A percentile compares a stretch with the other conserved stretches of the same genome.
phyloP scores from a whole-genome alignment of 2,797 vertebrate species.

The Taeniopygia guttata region DNA sequence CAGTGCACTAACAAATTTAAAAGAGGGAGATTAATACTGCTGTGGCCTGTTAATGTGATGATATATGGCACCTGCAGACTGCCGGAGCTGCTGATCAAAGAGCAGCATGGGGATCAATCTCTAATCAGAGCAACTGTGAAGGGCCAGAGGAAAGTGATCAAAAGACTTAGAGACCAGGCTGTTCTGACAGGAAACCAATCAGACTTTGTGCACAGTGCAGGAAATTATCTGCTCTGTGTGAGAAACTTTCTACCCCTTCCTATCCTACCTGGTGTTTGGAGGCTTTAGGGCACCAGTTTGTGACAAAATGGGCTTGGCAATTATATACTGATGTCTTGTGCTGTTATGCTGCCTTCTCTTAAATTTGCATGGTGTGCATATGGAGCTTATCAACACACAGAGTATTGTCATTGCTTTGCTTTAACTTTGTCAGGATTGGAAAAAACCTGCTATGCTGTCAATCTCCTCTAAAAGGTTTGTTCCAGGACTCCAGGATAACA shows the following conservation, averaged over 20 bases:
- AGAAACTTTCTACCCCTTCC: background rate
- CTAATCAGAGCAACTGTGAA: slow-evolving; percentile 70
- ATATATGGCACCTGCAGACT: slow-evolving; percentile 76
- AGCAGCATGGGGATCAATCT: slow-evolving; percentile 66
- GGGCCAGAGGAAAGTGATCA: slow-evolving; percentile 71
- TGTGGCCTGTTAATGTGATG: slow-evolving; percentile 69
- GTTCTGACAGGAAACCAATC: slow-evolving; percentile 69
- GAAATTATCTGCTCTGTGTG: slow-evolving; percentile 57
- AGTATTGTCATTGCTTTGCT: background rate
- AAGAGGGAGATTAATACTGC: slow-evolving; percentile 3
- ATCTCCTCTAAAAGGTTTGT: background rate
- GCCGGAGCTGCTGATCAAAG: slow-evolving; percentile 76
- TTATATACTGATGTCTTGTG: background rate
- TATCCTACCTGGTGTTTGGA: background rate
- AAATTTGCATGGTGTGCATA: background rate
- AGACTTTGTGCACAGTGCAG: slow-evolving; percentile 60
- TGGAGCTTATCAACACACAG: background rate
- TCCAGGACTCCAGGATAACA: background rate
- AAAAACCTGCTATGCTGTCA: background rate
- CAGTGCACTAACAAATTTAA: background rate
- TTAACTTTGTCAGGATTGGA: background rate
- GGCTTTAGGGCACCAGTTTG: slow-evolving; percentile 16
- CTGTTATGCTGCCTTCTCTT: background rate
- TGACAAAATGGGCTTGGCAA: background rate
- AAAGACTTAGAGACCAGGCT: slow-evolving; percentile 62